Evolutionary conservation across 2,113 vertebrate species (phyloP), one percentile per base, ranked within the genome.

Genomic region (Apodemus sylvaticus): DNA sequence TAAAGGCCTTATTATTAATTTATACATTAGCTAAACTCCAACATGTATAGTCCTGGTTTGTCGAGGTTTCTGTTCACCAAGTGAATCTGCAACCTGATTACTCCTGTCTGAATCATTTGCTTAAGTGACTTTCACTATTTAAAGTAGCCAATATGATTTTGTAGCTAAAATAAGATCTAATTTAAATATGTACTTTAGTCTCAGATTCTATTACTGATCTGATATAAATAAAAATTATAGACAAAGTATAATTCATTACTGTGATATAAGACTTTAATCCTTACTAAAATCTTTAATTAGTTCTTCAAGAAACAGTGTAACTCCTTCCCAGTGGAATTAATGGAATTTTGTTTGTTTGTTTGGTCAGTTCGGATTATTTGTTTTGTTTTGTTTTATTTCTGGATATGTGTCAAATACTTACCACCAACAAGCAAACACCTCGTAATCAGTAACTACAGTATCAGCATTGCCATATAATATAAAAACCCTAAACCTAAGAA

Each of bases 111-210:
- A 89, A 66, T 1, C 3, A 62, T 17, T 29, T 10, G n/a, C 64
- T 90, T 90, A 71, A 45, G 31, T 70, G 14, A 68, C 73, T 89
- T 88, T 87, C 31, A 83, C 53, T 42, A 76, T 87, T 92, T 95
- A 58, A 36, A 78, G 39, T 60, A 73, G 1, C 0, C 91, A 82
- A 39, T 94, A n/a, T 51, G 10, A 76, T 51, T 74, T 89, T 92
- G 7, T 86, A 42, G 11, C 8, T 71, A 76, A 91, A 93, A 86
- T 79, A 85, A 70, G 11, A 7, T 74, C 79, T 71, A 62, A 51
- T 58, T 86, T 76, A 71, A 42, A 45, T 81, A 45, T 17, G 36
- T 77, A 39, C 11, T 22, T 19, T 53, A 3, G 48, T n/a, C 88
- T 88, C 1, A 70, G 20, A 34, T 77, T 89, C 24, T 90, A 51